Evolutionary conservation across 2,113 vertebrate species (phyloP), one percentile per base, ranked within the genome.

Genomic region (Peucedramus taeniatus): DNA sequence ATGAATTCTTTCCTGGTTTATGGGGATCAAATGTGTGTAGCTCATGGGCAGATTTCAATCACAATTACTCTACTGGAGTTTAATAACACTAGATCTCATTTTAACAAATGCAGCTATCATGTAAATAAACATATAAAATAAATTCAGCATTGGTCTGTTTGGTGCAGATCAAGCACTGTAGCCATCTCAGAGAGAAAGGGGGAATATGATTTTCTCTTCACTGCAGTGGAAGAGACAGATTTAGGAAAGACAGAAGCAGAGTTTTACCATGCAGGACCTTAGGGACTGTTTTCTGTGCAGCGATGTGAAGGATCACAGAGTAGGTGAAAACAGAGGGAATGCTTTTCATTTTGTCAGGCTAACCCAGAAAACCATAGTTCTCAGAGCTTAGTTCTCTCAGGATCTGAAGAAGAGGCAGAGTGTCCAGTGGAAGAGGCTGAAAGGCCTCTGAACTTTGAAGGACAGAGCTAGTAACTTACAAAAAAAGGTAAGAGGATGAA

Each of bases 11-110:
- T 91, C 82, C 89, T 87, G 37, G 53, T 83, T 94, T 66, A 51
- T 64, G 78, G 85, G 27, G 26, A 87, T 91, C 49, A 79, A 85
- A 72, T 95, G 13, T 64, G 23, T 64, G n/a, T 79, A 75, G 75
- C 45, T 94, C 6, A 6, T 91, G 77, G 70, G 83, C 28, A 89
- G n/a, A 87, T 91, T 94, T 91, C 84, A 89, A 84, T 92, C 75
- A 93, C 66, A 90, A 74, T 93, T 92, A 77, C 83, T 79, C 91
- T 92, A 82, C 65, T 87, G 72, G 78, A 93, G 65, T 85, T 93
- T 90, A 92, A 93, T 93, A 91, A 74, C 56, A 77, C 24, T 65
- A 65, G 63, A 86, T 77, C 82, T 83, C 50, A 88, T 88, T 96
- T 92, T 89, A 95, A 92, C 1, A 0, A 90, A 89, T 60, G 59